Evolutionary conservation across 1,140 invertebrate genomes (phyloP).

Genomic region (Adoxophyes honmai): DNA sequence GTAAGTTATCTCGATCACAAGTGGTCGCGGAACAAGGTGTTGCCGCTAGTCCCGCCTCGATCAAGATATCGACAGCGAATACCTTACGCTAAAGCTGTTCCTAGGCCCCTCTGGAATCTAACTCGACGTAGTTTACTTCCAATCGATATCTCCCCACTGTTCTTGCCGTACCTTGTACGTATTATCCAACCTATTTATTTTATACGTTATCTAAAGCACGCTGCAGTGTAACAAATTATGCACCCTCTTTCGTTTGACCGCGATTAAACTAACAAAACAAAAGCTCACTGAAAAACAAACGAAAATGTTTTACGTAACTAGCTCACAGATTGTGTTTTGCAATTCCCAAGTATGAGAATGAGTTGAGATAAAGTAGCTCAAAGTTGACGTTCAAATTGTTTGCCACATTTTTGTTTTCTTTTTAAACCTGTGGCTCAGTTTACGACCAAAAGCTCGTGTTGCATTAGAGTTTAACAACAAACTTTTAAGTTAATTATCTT

Average conservation of each 20-base stretch:
- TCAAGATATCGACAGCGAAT: constrained; percentile 13
- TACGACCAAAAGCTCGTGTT: background rate
- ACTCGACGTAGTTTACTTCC: constrained; percentile 7
- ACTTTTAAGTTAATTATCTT: constrained; percentile 12
- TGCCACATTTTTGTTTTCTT: background rate
- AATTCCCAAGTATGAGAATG: too few relatives aligned
- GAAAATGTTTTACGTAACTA: too few relatives aligned
- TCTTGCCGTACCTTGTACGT: background rate
- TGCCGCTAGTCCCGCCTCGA: constrained; percentile 8
- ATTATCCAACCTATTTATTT: too few relatives aligned
- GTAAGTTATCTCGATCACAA: constrained; percentile 6
- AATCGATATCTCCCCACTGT: background rate
- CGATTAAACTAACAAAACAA: too few relatives aligned
- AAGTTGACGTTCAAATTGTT: too few relatives aligned
- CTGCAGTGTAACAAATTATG: too few relatives aligned
- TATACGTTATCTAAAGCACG: too few relatives aligned
- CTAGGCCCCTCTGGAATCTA: constrained; percentile 2
- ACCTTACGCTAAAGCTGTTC: constrained; percentile 15
- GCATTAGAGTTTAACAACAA: constrained; percentile 8
- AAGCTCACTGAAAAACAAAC: too few relatives aligned
- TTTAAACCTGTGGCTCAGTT: background rate
- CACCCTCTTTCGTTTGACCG: too few relatives aligned
- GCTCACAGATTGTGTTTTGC: too few relatives aligned
- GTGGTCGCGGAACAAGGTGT: constrained; percentile 9
- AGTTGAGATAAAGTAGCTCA: too few relatives aligned